These are phyloP conservation scores for Hepsetus odoe DNA, from an alignment of 2,113 vertebrate genomes.

Conservation along the genomic window DNA sequence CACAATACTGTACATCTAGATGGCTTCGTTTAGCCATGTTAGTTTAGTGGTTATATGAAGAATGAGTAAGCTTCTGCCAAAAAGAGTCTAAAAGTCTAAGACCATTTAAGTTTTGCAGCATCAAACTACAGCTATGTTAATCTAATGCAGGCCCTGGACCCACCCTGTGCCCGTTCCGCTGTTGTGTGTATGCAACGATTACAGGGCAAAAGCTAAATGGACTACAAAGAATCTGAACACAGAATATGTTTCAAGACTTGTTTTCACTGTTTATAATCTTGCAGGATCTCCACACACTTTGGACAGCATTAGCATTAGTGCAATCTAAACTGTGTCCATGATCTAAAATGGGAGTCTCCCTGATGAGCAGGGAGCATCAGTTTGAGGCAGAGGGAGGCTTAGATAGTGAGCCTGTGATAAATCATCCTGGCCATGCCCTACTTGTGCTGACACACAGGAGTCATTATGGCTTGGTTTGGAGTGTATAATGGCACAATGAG, in stretches of 20 bases:
- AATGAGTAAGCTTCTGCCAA: no score
- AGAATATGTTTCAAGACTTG: background rate
- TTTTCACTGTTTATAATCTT: background rate
- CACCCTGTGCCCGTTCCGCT: no score
- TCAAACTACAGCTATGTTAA: background rate
- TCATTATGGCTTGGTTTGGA: slow-evolving; percentile 1
- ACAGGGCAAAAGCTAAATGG: background rate
- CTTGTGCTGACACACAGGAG: slow-evolving; percentile 29
- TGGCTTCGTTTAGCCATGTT: background rate
- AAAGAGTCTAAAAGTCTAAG: no score
- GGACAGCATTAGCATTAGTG: background rate
- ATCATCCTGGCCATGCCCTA: slow-evolving; percentile 43
- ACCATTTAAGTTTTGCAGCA: background rate
- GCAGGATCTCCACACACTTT: background rate
- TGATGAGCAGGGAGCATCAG: background rate
- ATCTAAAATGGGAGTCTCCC: slow-evolving; percentile 23
- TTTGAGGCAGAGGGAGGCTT: background rate
- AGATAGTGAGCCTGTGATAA: slow-evolving; percentile 28
- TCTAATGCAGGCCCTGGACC: background rate
- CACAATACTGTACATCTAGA: no score
- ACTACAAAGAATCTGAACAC: background rate
- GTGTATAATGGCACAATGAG: background rate
- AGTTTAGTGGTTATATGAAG: background rate
- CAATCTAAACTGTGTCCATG: background rate
- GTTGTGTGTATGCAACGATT: background rate